A percentile compares a stretch with the other conserved stretches of the same genome.
These are phyloP conservation scores for Cerastoderma edule DNA, from an alignment of 2,888 invertebrate species.

Conservation along the genomic window DNA sequence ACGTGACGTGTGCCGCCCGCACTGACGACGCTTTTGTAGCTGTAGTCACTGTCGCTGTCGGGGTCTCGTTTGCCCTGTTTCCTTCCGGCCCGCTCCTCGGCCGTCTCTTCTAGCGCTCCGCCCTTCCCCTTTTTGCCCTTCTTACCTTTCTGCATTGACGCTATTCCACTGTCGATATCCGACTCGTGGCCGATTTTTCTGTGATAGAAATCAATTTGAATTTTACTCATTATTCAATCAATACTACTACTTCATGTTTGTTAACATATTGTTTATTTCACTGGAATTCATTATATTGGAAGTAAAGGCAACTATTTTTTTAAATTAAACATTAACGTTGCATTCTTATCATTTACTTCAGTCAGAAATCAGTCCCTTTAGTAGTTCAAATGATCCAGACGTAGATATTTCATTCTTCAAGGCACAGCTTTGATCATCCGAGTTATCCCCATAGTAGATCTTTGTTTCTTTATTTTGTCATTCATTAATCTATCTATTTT, in stretches of 20 bases:
- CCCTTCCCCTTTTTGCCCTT: constrained; percentile 66
- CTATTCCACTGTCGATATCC: constrained; percentile 75
- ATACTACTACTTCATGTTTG: not conserved
- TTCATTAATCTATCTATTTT: no score
- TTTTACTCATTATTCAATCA: not conserved
- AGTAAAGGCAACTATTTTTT: no score
- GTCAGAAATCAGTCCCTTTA: no score
- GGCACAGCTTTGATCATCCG: no score
- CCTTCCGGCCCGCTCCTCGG: constrained; percentile 62
- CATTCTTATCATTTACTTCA: no score
- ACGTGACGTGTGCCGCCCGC: constrained; percentile 82
- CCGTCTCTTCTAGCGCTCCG: constrained; percentile 67
- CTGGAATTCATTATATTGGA: no score
- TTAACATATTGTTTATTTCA: no score
- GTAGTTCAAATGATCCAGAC: no score
- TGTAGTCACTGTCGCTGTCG: constrained; percentile 81
- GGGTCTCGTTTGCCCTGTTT: constrained; percentile 79
- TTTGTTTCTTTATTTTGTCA: no score
- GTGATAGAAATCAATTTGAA: not conserved
- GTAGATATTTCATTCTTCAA: no score
- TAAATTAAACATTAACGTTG: no score
- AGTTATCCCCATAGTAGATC: no score
- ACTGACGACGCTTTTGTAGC: constrained; percentile 80
- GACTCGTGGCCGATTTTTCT: constrained; percentile 77
- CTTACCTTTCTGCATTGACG: constrained; percentile 68